Conservation (phyloP, 2,797 vertebrate genomes). For the Molothrus ater region DNA sequence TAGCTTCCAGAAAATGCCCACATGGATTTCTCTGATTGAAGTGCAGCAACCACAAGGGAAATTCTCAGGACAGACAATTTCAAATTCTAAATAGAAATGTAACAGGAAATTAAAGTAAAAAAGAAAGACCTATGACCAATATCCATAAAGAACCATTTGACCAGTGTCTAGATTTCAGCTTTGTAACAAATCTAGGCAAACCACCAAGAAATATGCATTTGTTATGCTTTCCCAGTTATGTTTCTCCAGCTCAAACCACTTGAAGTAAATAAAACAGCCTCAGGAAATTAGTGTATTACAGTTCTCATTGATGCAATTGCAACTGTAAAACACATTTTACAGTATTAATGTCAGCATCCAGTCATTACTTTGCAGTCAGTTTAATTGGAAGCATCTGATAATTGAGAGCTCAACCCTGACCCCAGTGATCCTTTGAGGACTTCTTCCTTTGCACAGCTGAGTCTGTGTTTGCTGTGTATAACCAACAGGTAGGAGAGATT, state of each 20-base stretch:
- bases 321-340: neutral
- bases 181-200: constrained; percentile 28
- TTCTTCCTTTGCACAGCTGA: neutral
- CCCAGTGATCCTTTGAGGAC: neutral
- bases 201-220: constrained; percentile 45
- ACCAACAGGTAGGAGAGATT: neutral
- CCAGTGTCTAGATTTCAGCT: constrained; percentile 40
- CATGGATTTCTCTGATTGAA: constrained; percentile 42
- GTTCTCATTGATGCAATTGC: constrained; percentile 8
- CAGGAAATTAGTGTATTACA: neutral
- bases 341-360: neutral
- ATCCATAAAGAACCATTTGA: constrained; percentile 42
- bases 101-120: constrained; percentile 61
- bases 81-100: constrained; percentile 33
- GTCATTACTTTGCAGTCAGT: neutral
- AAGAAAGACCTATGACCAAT: constrained; percentile 30
- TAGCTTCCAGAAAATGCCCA: constrained; percentile 31
- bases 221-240: constrained; percentile 5
- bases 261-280: constrained; percentile 27
- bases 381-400: neutral
- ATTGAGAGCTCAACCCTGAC: neutral
- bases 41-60: constrained; percentile 29
- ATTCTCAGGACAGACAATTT: constrained; percentile 42
- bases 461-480: neutral
- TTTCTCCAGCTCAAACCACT: constrained; percentile 3